Base-by-base conservation (phyloP, 2,888 invertebrate species). In the Xestoiulus laeticollis region DNA sequence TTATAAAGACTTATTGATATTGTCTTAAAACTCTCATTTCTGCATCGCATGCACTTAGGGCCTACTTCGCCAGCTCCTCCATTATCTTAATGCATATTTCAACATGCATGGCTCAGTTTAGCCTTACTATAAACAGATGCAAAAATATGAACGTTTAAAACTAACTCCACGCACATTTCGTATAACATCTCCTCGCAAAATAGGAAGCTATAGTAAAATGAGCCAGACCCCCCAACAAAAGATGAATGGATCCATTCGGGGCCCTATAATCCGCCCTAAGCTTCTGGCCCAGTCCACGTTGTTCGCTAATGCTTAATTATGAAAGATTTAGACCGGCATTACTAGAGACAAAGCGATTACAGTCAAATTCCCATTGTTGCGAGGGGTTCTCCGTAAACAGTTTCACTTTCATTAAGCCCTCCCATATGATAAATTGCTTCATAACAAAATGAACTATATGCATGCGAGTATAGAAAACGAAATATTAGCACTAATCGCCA, bases 261-360 rank as follows among this genome's bases (percentile, higher is more conserved):
- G 85, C 26, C 38, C 85, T 32, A 43, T 85, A 85, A 85, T 85
- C 85, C 85, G 85, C 38, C 43, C 85, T 85, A 85, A 85, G 85
- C 85, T 85, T 44, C 38, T 85, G 85, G 85, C 85, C 85, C 85
- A 38, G 85, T 85, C 85, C 44, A 85, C 44, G 85, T 85, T 85
- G 85, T 44, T 87, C 87, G 78, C 87, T 87, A 87, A 87, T 87
- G 87, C 87, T 87, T 87, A 59, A 87, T 87, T 87, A 87, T 87
- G 87, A 87, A 87, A 87, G 87, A 87, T 87, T 87, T 87, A 87
- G 53, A n/a, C 87, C 44, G 78, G 78, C 38, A 87, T 59, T 68
- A 87, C 38, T 87, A 87, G 78, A 87, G 87, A 87, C 87, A 87
- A 87, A 87, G 87, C 87, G 87, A 87, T 87, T 87, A 87, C 32